Evolutionary conservation across 2,797 vertebrate species (phyloP).

Genomic region (Crocodylus rhombifer): DNA sequence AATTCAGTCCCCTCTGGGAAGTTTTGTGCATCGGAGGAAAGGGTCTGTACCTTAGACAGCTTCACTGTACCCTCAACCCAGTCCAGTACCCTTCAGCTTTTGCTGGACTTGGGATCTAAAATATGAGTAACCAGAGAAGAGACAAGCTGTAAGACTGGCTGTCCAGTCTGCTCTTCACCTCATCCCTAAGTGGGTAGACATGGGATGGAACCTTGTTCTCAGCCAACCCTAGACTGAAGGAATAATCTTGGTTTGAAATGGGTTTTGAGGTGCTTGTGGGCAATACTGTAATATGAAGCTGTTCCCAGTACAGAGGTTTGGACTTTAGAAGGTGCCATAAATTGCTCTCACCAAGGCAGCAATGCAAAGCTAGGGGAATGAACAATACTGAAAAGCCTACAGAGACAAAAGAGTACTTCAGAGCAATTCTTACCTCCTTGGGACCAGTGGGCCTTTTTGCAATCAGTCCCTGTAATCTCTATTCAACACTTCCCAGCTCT

Average conservation of each 20-base stretch:
- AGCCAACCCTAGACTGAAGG: not conserved
- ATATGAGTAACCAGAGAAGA: not conserved
- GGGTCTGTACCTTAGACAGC: not conserved
- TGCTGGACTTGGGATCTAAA: too few relatives aligned
- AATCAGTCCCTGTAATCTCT: not conserved
- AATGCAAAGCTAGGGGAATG: not conserved
- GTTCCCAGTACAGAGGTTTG: not conserved
- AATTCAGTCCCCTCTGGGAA: not conserved
- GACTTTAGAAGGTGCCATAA: not conserved
- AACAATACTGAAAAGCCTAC: not conserved
- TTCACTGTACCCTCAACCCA: not conserved
- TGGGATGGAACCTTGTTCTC: not conserved
- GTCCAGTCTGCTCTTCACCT: not conserved
- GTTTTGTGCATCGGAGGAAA: not conserved
- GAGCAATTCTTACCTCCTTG: not conserved
- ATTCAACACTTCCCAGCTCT: not conserved
- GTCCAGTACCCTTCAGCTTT: not conserved
- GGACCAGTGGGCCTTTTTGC: not conserved
- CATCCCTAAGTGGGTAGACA: not conserved
- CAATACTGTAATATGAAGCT: not conserved
- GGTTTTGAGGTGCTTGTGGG: not conserved
- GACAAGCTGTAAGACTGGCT: not conserved
- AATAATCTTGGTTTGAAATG: not conserved
- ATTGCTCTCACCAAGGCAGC: not conserved
- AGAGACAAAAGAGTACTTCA: not conserved